Percentiles rank a stretch among this genome's conserved stretches.
Conservation (phyloP, 2,797 vertebrate species). For the Siniperca undulata region DNA sequence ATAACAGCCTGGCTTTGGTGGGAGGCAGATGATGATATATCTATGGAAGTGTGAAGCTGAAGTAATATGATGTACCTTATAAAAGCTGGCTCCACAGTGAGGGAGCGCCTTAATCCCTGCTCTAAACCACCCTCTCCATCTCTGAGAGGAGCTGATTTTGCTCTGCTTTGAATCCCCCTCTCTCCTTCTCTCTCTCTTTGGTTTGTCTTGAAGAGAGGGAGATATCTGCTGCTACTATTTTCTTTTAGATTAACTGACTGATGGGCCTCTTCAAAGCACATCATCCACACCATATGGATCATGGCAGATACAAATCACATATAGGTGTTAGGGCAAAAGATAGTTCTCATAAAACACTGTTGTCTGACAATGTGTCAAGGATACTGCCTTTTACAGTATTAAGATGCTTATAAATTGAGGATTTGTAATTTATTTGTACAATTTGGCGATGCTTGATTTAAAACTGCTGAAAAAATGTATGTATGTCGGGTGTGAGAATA, state of each 20-base stretch:
- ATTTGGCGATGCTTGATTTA: constrained; percentile 48
- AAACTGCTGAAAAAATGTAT: constrained; percentile 35
- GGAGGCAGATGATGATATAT: constrained; percentile 82
- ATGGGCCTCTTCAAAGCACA: constrained; percentile 79
- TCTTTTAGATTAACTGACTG: constrained; percentile 84
- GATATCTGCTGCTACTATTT: constrained; percentile 79
- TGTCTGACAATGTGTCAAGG: constrained; percentile 73
- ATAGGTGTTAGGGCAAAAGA: constrained; percentile 70
- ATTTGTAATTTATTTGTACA: constrained; percentile 68
- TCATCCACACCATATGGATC: constrained; percentile 80
- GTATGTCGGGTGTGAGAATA: constrained; percentile 50
- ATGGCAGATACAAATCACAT: constrained; percentile 80
- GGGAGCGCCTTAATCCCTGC: constrained; percentile 78
- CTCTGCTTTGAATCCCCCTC: constrained; percentile 73
- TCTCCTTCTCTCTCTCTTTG: constrained; percentile 44
- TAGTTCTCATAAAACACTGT: constrained; percentile 75
- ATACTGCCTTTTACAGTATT: constrained; percentile 59
- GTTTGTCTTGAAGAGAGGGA: constrained; percentile 76
- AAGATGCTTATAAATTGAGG: constrained; percentile 52
- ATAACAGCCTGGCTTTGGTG: constrained; percentile 77
- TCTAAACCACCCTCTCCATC: constrained; percentile 82
- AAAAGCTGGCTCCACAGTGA: constrained; percentile 79
- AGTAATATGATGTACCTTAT: constrained; percentile 84
- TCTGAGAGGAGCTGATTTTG: constrained; percentile 78
- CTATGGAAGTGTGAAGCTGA: constrained; percentile 81